Evolutionary conservation across 2,888 invertebrate species (phyloP).

Genomic region (Drosophila stalkeri): DNA sequence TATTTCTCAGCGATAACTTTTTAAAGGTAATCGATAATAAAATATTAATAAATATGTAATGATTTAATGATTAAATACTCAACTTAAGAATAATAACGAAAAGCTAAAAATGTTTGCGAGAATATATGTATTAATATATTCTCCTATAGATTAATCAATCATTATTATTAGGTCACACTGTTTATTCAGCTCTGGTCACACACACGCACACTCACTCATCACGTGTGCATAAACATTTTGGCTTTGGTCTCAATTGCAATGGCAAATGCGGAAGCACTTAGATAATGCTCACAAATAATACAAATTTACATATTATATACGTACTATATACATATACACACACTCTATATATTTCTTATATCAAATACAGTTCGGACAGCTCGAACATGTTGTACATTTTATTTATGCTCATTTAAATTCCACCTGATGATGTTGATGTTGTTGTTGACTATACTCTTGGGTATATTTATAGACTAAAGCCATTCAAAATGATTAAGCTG

Average conservation of each 20-base stretch:
- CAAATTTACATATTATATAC: conserved; percentile 19
- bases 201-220: conserved; percentile 2
- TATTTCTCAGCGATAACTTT: no score
- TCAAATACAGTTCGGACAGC: conserved; percentile 23
- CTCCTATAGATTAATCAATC: neutral
- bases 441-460: conserved; percentile 7
- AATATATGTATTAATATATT: neutral
- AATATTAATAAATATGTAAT: no score
- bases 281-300: conserved; percentile 24
- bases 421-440: conserved; percentile 39
- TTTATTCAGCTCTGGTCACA: neutral
- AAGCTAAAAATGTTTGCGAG: neutral
- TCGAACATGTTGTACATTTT: conserved; percentile 26
- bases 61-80: neutral
- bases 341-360: neutral
- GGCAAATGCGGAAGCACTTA: conserved; percentile 47
- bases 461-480: conserved; percentile 7
- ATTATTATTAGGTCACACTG: conserved; percentile 10
- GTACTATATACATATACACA: neutral
- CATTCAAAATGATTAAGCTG: neutral
- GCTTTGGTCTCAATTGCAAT: conserved; percentile 30
- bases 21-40: no score
- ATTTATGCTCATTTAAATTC: conserved; percentile 45
- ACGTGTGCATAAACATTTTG: conserved; percentile 13
- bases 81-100: neutral